phyloP scores from a whole-genome alignment of 2,888 invertebrate species.

The Leucophenga maculata region DNA sequence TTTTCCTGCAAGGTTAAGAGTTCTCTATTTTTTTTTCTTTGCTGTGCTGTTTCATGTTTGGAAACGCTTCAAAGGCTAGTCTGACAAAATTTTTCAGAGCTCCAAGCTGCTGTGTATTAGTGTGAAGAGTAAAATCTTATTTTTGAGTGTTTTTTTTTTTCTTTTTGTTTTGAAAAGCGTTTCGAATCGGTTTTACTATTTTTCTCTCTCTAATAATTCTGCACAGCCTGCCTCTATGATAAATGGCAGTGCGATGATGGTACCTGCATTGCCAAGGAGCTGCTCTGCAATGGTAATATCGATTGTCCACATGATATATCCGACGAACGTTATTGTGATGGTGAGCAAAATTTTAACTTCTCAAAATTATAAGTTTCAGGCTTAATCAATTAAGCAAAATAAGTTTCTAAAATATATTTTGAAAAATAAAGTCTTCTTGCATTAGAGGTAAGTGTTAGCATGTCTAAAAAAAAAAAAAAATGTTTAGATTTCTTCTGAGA shows the following conservation, averaged over 20 bases:
- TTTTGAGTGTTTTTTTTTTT: neutral
- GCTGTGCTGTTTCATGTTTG: too few relatives aligned
- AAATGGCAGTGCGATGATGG: conserved; percentile 85
- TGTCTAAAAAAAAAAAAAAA: neutral
- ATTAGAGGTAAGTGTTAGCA: neutral
- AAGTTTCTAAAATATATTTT: too few relatives aligned
- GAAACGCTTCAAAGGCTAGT: too few relatives aligned
- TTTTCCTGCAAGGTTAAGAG: too few relatives aligned
- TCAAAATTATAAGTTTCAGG: neutral
- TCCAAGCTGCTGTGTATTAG: too few relatives aligned
- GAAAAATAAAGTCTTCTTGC: too few relatives aligned
- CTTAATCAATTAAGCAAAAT: too few relatives aligned
- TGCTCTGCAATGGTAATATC: conserved; percentile 78
- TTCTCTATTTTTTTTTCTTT: too few relatives aligned
- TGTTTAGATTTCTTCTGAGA: neutral
- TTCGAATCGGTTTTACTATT: conserved; percentile 33
- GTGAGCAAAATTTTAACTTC: conserved; percentile 54
- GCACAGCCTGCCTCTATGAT: conserved; percentile 78
- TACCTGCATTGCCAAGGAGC: conserved; percentile 76
- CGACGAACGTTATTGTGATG: conserved; percentile 81
- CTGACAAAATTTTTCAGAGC: too few relatives aligned
- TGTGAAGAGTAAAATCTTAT: too few relatives aligned
- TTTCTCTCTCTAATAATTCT: conserved; percentile 4
- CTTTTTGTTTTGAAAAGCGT: neutral
- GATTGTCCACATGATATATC: conserved; percentile 82